A percentile compares a stretch with the other conserved stretches of the same genome.
Conservation (phyloP, 2,888 invertebrate species). For the Synanthedon formicaeformis region DNA sequence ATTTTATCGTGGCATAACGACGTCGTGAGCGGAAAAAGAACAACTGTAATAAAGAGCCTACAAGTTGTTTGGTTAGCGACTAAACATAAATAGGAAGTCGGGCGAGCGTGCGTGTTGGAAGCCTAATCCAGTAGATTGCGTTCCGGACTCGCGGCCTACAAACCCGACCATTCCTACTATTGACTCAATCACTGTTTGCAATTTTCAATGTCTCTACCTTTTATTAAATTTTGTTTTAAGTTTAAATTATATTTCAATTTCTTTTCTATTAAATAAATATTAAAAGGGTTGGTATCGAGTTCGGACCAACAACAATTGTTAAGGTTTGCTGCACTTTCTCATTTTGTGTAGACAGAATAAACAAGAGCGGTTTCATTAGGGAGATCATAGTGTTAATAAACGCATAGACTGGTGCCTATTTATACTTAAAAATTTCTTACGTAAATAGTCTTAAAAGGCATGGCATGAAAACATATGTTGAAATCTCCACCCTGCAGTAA, state of each 20-base stretch:
- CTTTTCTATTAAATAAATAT: background rate
- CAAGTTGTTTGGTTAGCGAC: conserved; percentile 64
- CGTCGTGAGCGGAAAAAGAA: conserved; percentile 57
- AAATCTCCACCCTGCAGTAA: too few species aligned
- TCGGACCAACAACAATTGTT: conserved; percentile 27
- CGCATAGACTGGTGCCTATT: too few species aligned
- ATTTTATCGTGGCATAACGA: conserved; percentile 57
- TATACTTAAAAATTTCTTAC: too few species aligned
- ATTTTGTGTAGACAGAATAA: conserved; percentile 59
- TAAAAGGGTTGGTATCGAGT: conserved; percentile 7
- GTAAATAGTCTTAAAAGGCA: too few species aligned
- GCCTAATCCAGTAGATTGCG: conserved; percentile 60
- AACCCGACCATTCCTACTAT: conserved; percentile 42
- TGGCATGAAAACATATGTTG: too few species aligned
- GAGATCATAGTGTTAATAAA: conserved; percentile 9
- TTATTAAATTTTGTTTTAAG: background rate
- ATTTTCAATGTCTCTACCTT: background rate
- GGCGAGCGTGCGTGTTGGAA: conserved; percentile 50
- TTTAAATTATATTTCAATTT: background rate
- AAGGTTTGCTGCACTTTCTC: conserved; percentile 56
- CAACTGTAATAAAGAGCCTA: conserved; percentile 69
- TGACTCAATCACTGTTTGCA: conserved; percentile 28
- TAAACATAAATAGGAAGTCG: conserved; percentile 54
- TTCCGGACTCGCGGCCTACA: conserved; percentile 28
- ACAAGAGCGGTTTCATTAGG: conserved; percentile 59